These are phyloP conservation scores for Atethmia centrago DNA, from an alignment of 2,888 invertebrate species.

Conservation along the genomic window DNA sequence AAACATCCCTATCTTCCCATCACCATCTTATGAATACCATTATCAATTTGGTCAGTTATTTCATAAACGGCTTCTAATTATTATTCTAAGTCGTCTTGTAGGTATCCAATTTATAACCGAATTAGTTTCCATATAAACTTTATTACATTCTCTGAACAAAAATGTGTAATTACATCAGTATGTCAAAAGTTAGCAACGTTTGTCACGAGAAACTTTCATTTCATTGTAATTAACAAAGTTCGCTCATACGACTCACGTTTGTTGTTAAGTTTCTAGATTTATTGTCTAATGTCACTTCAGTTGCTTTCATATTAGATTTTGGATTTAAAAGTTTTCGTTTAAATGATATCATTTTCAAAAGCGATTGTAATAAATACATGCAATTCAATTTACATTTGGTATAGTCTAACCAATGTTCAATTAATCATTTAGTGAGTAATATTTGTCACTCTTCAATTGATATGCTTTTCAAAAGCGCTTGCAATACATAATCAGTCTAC, in stretches of 20 bases:
- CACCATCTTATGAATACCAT: neutral
- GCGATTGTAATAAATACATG: neutral
- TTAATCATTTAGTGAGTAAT: conserved; percentile 28
- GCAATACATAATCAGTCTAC: too few species aligned
- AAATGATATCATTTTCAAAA: neutral
- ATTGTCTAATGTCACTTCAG: conserved; percentile 34
- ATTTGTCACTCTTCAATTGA: neutral
- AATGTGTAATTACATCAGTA: conserved; percentile 62
- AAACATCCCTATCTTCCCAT: neutral
- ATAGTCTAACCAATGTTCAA: neutral
- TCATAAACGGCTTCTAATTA: neutral
- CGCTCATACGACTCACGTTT: conserved; percentile 49
- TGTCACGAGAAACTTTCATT: conserved; percentile 54
- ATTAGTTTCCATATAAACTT: conserved; percentile 6
- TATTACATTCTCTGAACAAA: conserved; percentile 24
- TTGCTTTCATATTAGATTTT: conserved; percentile 35
- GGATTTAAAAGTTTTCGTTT: neutral
- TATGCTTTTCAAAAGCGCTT: too few species aligned
- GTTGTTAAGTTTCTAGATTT: conserved; percentile 50
- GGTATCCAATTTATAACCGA: neutral
- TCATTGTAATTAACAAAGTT: conserved; percentile 65
- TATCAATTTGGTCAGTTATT: neutral
- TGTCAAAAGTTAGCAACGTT: conserved; percentile 60
- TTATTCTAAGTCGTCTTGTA: neutral
- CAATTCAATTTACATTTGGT: too few species aligned